These are phyloP conservation scores for Lophius piscatorius DNA, from an alignment of 2,113 vertebrate genomes.

Conservation along the genomic window DNA sequence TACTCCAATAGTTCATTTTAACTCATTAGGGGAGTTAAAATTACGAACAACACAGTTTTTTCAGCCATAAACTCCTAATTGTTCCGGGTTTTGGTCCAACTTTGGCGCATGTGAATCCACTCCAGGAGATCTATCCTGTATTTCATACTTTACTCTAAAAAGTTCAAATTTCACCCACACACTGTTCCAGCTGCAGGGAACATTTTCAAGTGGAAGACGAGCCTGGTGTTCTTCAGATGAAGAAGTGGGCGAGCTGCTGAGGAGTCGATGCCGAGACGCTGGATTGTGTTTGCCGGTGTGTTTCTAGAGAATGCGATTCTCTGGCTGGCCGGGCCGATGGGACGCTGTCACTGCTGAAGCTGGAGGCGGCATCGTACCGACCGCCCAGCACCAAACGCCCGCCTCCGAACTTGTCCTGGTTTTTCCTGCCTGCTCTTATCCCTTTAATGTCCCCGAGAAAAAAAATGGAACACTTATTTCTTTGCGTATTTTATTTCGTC, in stretches of 20 bases:
- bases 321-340: conserved; percentile 26
- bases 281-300: conserved; percentile 19
- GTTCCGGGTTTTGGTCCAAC: no score
- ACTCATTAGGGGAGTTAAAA: no score
- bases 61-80: no score
- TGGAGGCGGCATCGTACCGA: conserved; percentile 27
- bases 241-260: background rate
- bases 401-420: conserved; percentile 25
- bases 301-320: conserved; percentile 27
- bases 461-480: no score
- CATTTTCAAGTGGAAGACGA: background rate
- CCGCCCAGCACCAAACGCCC: conserved; percentile 21
- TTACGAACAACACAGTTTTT: no score
- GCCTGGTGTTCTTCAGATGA: background rate
- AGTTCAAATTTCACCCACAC: no score
- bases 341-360: conserved; percentile 19
- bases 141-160: no score
- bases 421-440: conserved; percentile 12
- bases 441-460: no score
- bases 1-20: no score
- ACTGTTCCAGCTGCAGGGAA: background rate
- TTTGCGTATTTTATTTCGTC: no score
- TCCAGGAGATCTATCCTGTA: no score
- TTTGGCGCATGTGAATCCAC: no score
- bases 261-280: conserved; percentile 3